Evolutionary conservation across 2,888 invertebrate genomes (phyloP).

Genomic region (Drosophila mettleri): DNA sequence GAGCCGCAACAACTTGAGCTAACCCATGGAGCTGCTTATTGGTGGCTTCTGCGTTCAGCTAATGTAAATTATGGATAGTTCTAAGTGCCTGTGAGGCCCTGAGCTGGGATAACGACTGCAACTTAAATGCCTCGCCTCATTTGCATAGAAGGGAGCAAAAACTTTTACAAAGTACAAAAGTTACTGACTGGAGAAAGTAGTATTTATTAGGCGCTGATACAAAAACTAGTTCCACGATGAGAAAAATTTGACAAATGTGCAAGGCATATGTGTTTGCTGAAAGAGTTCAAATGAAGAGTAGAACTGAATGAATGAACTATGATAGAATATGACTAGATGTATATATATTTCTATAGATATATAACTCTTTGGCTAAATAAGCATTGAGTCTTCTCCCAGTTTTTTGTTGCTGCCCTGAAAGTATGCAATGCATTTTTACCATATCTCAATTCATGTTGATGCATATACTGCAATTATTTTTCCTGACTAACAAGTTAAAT

Average conservation of each 20-base stretch:
- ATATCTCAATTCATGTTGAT: too few species aligned
- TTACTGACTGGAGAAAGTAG: conserved; percentile 26
- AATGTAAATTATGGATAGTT: conserved; percentile 70
- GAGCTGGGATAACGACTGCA: conserved; percentile 30
- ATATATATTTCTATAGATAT: neutral
- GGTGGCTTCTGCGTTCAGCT: conserved; percentile 45
- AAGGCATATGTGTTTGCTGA: conserved; percentile 12
- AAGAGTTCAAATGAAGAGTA: conserved; percentile 33
- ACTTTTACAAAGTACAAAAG: conserved; percentile 17
- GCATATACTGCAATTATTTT: too few species aligned
- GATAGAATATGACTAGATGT: neutral
- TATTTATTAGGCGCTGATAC: conserved; percentile 10
- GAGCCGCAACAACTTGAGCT: conserved; percentile 35
- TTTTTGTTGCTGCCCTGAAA: neutral
- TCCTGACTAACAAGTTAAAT: too few species aligned
- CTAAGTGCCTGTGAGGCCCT: conserved; percentile 39
- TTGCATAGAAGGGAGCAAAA: conserved; percentile 40
- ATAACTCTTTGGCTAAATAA: neutral
- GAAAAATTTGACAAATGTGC: conserved; percentile 11
- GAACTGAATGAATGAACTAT: conserved; percentile 5
- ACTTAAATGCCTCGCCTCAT: conserved; percentile 48
- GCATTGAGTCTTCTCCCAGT: fast-evolving
- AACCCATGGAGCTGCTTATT: conserved; percentile 39
- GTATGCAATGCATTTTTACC: neutral
- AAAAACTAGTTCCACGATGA: neutral